Percentiles rank a stretch among this genome's conserved stretches.
Conservation (phyloP, 2,888 invertebrate species). For the Rhagonycha fulva region DNA sequence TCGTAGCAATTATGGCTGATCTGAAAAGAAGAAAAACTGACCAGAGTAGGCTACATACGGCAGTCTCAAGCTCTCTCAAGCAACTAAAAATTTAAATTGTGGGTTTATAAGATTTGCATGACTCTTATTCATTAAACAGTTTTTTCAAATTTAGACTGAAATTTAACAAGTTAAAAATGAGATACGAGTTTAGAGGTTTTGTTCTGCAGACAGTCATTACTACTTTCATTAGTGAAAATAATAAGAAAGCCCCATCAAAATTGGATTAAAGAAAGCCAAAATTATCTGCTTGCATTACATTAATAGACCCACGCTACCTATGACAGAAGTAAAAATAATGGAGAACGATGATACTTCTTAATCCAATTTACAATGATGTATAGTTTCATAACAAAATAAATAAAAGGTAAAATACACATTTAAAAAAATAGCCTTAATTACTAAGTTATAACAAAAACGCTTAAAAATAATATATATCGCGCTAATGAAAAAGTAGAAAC, state of each 20-base stretch:
- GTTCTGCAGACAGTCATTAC: background rate
- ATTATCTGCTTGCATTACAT: background rate
- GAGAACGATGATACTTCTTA: constrained; percentile 25
- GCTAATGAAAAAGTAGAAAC: background rate
- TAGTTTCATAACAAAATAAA: constrained; percentile 14
- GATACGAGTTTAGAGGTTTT: too few relatives aligned
- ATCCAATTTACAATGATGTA: constrained; percentile 29
- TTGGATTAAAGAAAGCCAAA: background rate
- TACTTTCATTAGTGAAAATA: background rate
- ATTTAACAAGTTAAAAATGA: too few relatives aligned
- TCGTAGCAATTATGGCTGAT: too few relatives aligned
- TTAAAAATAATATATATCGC: background rate
- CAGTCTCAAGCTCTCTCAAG: too few relatives aligned
- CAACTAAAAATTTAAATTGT: too few relatives aligned
- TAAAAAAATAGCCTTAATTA: background rate
- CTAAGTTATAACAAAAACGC: background rate
- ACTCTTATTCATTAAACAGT: too few relatives aligned
- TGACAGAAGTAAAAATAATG: constrained; percentile 9
- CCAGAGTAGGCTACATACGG: too few relatives aligned
- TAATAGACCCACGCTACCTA: background rate
- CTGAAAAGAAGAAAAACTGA: too few relatives aligned
- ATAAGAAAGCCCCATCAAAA: background rate
- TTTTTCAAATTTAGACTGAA: too few relatives aligned
- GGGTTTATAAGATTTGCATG: too few relatives aligned
- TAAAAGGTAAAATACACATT: background rate